phyloP scores from a whole-genome alignment of 2,888 invertebrate genomes.

The Drosophila greeni region DNA sequence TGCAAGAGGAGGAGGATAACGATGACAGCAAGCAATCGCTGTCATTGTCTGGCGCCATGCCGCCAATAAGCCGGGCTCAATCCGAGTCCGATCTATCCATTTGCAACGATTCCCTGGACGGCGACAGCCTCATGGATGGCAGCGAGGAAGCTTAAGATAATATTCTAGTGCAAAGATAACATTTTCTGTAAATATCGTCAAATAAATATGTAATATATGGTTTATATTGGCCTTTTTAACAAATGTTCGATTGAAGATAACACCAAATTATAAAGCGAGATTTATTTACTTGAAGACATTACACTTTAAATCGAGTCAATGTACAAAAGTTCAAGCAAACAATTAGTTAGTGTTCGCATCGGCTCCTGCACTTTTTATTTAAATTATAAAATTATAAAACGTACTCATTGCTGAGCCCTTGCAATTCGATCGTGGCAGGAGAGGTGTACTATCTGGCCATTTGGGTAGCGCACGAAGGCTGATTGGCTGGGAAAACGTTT shows the following conservation, averaged over 20 bases:
- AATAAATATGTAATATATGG: conserved; percentile 52
- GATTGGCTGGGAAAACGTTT: conserved; percentile 96
- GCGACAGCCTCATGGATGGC: conserved; percentile 77
- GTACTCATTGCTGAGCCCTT: conserved; percentile 38
- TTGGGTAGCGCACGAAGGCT: conserved; percentile 94
- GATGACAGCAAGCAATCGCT: conserved; percentile 73
- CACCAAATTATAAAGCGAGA: background rate
- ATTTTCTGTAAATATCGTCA: conserved; percentile 59
- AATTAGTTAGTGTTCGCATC: background rate
- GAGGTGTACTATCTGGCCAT: conserved; percentile 94
- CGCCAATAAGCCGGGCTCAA: conserved; percentile 57
- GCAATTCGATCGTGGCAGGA: conserved; percentile 84
- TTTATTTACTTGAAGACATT: too few species aligned
- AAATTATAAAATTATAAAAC: conserved; percentile 13
- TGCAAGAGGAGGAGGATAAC: conserved; percentile 68
- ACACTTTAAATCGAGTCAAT: background rate
- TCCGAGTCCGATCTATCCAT: conserved; percentile 79
- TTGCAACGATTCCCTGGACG: conserved; percentile 78
- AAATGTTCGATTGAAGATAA: background rate
- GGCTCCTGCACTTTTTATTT: conserved; percentile 1
- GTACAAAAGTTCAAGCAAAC: background rate
- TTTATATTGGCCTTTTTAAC: conserved; percentile 7
- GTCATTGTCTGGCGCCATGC: conserved; percentile 53
- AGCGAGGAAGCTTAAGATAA: conserved; percentile 73
- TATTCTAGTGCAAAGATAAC: conserved; percentile 2